Percentiles rank a stretch among this genome's conserved stretches.
Conservation (phyloP, 2,888 invertebrate species). For the Nomada hirtipes region DNA sequence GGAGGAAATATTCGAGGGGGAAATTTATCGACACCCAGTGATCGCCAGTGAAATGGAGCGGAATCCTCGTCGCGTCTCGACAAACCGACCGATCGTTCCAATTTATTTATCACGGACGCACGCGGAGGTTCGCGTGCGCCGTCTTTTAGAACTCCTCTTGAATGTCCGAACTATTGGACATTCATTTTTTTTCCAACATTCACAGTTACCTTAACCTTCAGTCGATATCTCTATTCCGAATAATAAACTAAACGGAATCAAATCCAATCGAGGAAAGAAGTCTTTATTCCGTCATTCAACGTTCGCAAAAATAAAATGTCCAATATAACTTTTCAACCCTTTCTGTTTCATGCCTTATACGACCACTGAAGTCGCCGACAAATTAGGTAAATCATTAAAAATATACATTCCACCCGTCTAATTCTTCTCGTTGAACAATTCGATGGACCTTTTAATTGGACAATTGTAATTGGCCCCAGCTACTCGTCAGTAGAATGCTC, state of each 20-base stretch:
- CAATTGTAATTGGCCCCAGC: conserved; percentile 73
- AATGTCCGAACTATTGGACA: neutral
- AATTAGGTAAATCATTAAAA: too few species aligned
- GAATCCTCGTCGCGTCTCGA: conserved; percentile 10
- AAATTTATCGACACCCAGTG: conserved; percentile 25
- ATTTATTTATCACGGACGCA: conserved; percentile 12
- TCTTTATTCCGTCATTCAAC: too few species aligned
- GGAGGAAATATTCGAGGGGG: conserved; percentile 25
- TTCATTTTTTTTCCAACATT: neutral
- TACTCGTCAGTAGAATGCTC: conserved; percentile 47
- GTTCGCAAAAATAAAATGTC: too few species aligned
- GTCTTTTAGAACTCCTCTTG: neutral
- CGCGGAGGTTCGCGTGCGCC: neutral
- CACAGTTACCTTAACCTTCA: neutral
- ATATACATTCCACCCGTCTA: conserved; percentile 31
- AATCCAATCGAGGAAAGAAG: too few species aligned
- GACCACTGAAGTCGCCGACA: too few species aligned
- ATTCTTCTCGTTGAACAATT: conserved; percentile 38
- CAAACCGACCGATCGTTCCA: conserved; percentile 8
- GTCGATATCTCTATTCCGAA: neutral
- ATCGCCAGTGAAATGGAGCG: conserved; percentile 27
- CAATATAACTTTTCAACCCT: too few species aligned
- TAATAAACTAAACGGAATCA: conserved; percentile 8
- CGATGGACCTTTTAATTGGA: conserved; percentile 70
- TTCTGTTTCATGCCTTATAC: too few species aligned